These are phyloP conservation scores for Hydrozoanthus gracilis DNA, from an alignment of 92 coral and sea anemone species.

Conservation along the genomic window DNA sequence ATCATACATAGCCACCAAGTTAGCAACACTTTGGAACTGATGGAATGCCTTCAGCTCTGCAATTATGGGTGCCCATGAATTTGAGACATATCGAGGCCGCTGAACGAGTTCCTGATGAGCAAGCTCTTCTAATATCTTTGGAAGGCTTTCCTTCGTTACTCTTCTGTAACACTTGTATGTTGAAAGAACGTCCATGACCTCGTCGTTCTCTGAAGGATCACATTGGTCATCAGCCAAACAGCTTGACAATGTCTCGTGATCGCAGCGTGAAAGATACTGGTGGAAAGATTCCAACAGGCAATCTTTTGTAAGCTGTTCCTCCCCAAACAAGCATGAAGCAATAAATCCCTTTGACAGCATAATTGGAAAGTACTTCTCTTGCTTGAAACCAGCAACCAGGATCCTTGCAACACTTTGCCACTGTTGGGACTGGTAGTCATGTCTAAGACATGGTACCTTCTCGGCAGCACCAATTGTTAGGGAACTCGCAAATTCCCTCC, in stretches of 20 bases:
- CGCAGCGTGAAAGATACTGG: slow-evolving; percentile 29
- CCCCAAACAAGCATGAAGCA: slow-evolving; percentile 11
- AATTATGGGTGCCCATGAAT: slow-evolving; percentile 17
- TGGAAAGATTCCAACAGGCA: slow-evolving; percentile 34
- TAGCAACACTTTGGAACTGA: slow-evolving; percentile 6
- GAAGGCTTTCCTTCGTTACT: slow-evolving; percentile 29
- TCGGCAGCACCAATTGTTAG: slow-evolving; percentile 50
- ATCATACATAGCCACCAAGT: slow-evolving; percentile 3
- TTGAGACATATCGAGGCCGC: slow-evolving; percentile 17
- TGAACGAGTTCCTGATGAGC: slow-evolving; percentile 29
- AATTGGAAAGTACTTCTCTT: slow-evolving; percentile 52
- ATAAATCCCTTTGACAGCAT: slow-evolving; percentile 37
- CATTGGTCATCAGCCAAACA: slow-evolving; percentile 19
- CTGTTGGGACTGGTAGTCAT: slow-evolving; percentile 45
- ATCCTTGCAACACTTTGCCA: slow-evolving; percentile 44
- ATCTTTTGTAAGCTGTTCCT: slow-evolving; percentile 36
- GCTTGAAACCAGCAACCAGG: slow-evolving; percentile 38
- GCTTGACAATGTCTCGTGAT: slow-evolving; percentile 16
- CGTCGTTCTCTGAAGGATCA: slow-evolving; percentile 28
- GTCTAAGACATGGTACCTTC: slow-evolving; percentile 47
- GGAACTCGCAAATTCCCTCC: slow-evolving; percentile 36
- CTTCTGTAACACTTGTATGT: slow-evolving; percentile 27
- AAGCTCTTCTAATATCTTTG: slow-evolving; percentile 17
- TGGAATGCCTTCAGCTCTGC: not conserved
- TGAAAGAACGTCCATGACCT: slow-evolving; percentile 11